Percentiles rank a stretch among this genome's conserved stretches.
These are phyloP conservation scores for Lophius americanus DNA, from an alignment of 2,797 vertebrate genomes.

Conservation along the genomic window DNA sequence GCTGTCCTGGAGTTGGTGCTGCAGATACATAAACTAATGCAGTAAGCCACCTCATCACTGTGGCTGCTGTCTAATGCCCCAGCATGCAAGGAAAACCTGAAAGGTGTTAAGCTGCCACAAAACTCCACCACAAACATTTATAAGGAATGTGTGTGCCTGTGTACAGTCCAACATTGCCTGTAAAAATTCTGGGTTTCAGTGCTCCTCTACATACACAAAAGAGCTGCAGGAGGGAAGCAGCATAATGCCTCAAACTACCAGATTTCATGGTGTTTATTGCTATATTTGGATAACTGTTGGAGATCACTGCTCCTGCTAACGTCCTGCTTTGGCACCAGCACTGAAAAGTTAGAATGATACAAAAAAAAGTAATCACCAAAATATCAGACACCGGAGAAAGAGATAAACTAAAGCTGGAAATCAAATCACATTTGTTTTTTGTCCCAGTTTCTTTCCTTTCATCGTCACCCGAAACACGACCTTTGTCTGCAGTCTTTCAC, in stretches of 20 bases:
- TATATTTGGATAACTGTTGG: conserved; percentile 48
- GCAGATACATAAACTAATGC: conserved; percentile 47
- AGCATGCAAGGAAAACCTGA: conserved; percentile 78
- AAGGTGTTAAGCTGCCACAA: conserved; percentile 78
- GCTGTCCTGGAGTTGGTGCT: conserved; percentile 41
- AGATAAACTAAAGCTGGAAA: conserved; percentile 63
- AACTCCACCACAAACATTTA: conserved; percentile 58
- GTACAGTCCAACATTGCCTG: conserved; percentile 61
- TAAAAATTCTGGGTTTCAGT: conserved; percentile 68
- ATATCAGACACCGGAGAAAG: conserved; percentile 56
- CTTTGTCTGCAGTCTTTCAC: conserved; percentile 38
- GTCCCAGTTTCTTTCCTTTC: conserved; percentile 54
- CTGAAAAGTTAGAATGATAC: conserved; percentile 34
- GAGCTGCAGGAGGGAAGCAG: conserved; percentile 60
- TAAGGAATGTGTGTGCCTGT: conserved; percentile 32
- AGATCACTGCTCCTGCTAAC: conserved; percentile 32
- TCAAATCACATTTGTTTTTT: conserved; percentile 64
- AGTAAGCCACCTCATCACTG: conserved; percentile 30
- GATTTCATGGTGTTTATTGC: conserved; percentile 71
- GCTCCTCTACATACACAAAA: conserved; percentile 61
- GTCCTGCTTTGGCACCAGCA: conserved; percentile 43
- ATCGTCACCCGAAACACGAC: conserved; percentile 26
- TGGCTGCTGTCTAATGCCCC: conserved; percentile 56
- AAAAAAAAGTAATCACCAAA: conserved; percentile 33
- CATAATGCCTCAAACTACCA: conserved; percentile 60